Percentiles rank a stretch among this genome's conserved stretches.
Conservation (phyloP, 2,888 invertebrate species). For the Flexamia atlantica region DNA sequence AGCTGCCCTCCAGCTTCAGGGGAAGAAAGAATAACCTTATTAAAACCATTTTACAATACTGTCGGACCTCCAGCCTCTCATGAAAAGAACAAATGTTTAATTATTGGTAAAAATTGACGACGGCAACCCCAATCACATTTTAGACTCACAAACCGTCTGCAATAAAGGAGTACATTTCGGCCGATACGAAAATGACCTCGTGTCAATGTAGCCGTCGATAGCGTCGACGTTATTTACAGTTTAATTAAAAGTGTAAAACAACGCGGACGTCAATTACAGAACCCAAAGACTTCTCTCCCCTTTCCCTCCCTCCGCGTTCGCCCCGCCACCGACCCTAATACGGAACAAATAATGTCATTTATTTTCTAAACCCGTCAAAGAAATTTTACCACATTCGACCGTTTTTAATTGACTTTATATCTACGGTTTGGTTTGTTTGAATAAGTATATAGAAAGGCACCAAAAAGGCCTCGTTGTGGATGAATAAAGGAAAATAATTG, state of each 20-base stretch:
- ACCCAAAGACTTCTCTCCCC: background rate
- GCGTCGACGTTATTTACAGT: slow-evolving; percentile 2
- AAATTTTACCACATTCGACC: background rate
- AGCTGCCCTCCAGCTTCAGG: no score
- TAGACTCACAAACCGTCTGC: background rate
- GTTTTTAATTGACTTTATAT: background rate
- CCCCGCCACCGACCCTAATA: background rate
- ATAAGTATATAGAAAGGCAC: no score
- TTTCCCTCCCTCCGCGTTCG: background rate
- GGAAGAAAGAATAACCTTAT: background rate
- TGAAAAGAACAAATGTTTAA: background rate
- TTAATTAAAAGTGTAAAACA: slow-evolving; percentile 29
- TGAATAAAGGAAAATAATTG: no score
- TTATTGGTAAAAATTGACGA: background rate
- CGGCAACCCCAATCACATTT: background rate
- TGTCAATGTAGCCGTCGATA: background rate
- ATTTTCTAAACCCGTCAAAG: background rate
- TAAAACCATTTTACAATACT: background rate
- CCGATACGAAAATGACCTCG: background rate
- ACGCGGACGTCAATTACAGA: slow-evolving; percentile 7
- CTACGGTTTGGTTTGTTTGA: no score
- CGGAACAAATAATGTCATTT: background rate
- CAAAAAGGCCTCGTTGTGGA: no score
- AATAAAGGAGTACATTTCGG: background rate
- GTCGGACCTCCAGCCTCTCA: background rate